Base-by-base conservation (phyloP, 2,113 vertebrate species). In the Vidua chalybeata region DNA sequence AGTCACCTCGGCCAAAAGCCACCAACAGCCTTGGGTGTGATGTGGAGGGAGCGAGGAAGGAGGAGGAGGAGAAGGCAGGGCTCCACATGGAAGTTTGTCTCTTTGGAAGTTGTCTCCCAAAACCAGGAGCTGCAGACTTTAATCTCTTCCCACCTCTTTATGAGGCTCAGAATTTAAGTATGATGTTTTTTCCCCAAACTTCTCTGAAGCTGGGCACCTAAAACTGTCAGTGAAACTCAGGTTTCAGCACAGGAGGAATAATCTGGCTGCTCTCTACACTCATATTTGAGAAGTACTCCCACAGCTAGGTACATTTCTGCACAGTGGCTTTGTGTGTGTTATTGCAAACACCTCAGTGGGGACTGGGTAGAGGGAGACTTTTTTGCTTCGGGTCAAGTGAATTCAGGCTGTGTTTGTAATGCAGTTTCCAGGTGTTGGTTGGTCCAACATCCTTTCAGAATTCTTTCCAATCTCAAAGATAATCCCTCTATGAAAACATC, bases 41-140 rank as follows among this genome's bases (percentile, higher is more conserved):
- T 2, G 37, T 12, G 43, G 9, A 18, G 51, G 76, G 17, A 56
- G 39, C 0, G 0, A 59, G 48, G 1, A 3, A 37, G 21, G 12
- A 51, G 37, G 52, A n/a, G 13, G 55, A 55, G 30, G 48, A 54
- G n/a, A 49, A 64, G 39, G 14, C 22, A 48, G 41, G 11, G 23
- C 16, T 92, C 28, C 10, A 6, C 15, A 2, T 14, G n/a, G 23
- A 80, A 74, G 2, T 4, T 35, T 35, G 35, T 35, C 35, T 35
- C 35, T 35, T 35, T 14, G n/a, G 23, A 80, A 74, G 2, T 4
- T 35, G 23, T 43, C 31, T 68, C 66, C 31, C 58, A 62, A 51
- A 55, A 48, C 18, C 51, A 66, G 63, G 37, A 88, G 13, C 62
- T 54, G 55, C n/a, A 69, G 71, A 35, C 11, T 64, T 90, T 19